These are phyloP conservation scores for Nibea albiflora DNA, from an alignment of 2,113 vertebrate species.

Conservation along the genomic window DNA sequence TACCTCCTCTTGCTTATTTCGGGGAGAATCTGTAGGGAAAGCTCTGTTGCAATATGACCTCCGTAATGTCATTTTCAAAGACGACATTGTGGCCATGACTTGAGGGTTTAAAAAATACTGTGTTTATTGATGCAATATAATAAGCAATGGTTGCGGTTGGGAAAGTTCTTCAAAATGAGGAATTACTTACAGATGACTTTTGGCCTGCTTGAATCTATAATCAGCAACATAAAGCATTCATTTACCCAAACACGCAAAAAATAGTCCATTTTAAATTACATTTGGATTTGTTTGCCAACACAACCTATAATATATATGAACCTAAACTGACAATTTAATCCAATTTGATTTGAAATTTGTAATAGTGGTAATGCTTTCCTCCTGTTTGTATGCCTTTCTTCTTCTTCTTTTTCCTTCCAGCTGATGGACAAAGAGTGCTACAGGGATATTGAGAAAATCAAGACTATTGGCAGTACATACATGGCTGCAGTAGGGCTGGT, in stretches of 20 bases:
- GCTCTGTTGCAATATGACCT: background rate
- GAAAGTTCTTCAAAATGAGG: conserved; percentile 57
- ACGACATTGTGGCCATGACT: conserved; percentile 45
- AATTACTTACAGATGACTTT: conserved; percentile 67
- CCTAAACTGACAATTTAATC: conserved; percentile 16
- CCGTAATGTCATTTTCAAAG: conserved; percentile 38
- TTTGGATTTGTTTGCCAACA: conserved; percentile 39
- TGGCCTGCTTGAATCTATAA: conserved; percentile 54
- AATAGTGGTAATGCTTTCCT: conserved; percentile 3
- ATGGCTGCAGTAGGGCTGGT: conserved; percentile 98
- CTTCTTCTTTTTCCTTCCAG: conserved; percentile 72
- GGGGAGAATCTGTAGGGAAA: background rate
- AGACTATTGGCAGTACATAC: conserved; percentile 99
- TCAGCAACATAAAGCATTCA: conserved; percentile 53
- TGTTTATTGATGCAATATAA: conserved; percentile 62
- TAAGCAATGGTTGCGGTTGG: conserved; percentile 57
- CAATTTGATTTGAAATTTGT: conserved; percentile 21
- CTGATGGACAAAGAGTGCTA: conserved; percentile 99
- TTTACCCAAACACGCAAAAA: conserved; percentile 43
- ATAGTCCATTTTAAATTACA: conserved; percentile 24
- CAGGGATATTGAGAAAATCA: conserved; percentile 98
- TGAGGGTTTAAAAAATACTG: conserved; percentile 50
- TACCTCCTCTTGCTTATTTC: background rate
- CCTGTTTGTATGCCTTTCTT: conserved; percentile 15
- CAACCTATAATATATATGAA: conserved; percentile 22